phyloP scores from a whole-genome alignment of 2,888 invertebrate genomes.

The Lysandra coridon region DNA sequence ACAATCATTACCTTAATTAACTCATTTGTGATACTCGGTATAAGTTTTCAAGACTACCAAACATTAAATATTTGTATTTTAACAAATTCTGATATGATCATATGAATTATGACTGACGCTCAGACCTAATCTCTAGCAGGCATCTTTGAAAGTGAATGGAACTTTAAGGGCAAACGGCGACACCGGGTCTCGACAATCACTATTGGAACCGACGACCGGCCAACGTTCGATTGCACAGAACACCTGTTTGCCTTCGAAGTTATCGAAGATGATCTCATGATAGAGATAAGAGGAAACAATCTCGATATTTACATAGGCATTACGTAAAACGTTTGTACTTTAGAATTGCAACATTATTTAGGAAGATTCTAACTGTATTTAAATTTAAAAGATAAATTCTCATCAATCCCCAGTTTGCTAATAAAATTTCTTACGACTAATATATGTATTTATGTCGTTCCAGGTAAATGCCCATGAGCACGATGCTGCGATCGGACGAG shows the following conservation, averaged over 20 bases:
- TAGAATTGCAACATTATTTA: not conserved
- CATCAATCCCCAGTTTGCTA: not conserved
- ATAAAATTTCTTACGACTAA: slow-evolving; percentile 29
- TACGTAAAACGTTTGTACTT: not conserved
- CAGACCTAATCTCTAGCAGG: not conserved
- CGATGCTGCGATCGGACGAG: slow-evolving; percentile 68
- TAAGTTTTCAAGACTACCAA: too few species aligned
- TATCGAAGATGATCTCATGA: not conserved
- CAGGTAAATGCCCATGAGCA: slow-evolving; percentile 57
- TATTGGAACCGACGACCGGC: slow-evolving; percentile 2
- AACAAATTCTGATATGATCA: not conserved
- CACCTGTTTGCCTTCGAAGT: not conserved
- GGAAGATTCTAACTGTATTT: not conserved
- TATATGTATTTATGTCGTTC: slow-evolving; percentile 46
- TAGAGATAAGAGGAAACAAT: not conserved
- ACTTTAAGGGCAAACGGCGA: slow-evolving; percentile 50
- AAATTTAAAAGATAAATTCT: not conserved
- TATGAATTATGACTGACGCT: not conserved
- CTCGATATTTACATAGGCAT: not conserved
- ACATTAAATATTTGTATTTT: too few species aligned
- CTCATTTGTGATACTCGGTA: too few species aligned
- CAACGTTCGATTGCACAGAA: slow-evolving; percentile 22
- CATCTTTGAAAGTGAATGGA: slow-evolving; percentile 30
- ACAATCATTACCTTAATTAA: too few species aligned
- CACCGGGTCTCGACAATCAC: slow-evolving; percentile 58